A percentile compares a stretch with the other conserved stretches of the same genome.
These are phyloP conservation scores for Seira ritae DNA, from an alignment of 2,888 invertebrate species.

Conservation along the genomic window DNA sequence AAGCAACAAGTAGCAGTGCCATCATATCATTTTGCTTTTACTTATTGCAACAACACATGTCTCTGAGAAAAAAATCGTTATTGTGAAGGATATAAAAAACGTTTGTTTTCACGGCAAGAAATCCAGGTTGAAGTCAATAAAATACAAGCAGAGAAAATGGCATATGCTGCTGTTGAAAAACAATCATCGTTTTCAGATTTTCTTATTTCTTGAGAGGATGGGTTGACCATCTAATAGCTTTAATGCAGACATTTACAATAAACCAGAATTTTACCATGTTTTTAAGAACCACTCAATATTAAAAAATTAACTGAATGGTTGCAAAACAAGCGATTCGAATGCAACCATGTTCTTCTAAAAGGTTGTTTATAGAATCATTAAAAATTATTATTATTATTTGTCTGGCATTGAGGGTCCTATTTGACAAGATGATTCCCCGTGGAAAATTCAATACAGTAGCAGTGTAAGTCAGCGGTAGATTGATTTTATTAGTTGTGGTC, in stretches of 20 bases:
- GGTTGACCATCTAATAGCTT: no score
- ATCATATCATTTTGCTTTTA: constrained; percentile 8
- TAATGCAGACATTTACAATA: constrained; percentile 6
- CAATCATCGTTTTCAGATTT: no score
- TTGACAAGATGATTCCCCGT: background rate
- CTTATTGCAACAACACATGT: constrained; percentile 47
- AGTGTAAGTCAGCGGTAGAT: constrained; percentile 45
- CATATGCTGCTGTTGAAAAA: no score
- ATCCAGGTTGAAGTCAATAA: background rate
- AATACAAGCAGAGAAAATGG: background rate
- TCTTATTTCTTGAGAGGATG: no score
- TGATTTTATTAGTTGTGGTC: constrained; percentile 35
- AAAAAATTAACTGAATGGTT: background rate
- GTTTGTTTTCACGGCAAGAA: constrained; percentile 55
- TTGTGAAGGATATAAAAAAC: constrained; percentile 37
- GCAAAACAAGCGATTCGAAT: background rate
- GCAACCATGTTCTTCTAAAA: background rate
- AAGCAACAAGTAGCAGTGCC: constrained; percentile 7
- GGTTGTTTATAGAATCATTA: constrained; percentile 7
- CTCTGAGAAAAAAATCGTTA: constrained; percentile 25
- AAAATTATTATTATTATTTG: background rate
- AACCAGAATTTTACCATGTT: background rate
- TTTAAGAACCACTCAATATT: background rate
- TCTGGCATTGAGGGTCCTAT: constrained; percentile 6
- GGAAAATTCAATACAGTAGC: constrained; percentile 41